These are phyloP conservation scores for Arenicola marina DNA, from an alignment of 2,888 invertebrate genomes.

Conservation along the genomic window DNA sequence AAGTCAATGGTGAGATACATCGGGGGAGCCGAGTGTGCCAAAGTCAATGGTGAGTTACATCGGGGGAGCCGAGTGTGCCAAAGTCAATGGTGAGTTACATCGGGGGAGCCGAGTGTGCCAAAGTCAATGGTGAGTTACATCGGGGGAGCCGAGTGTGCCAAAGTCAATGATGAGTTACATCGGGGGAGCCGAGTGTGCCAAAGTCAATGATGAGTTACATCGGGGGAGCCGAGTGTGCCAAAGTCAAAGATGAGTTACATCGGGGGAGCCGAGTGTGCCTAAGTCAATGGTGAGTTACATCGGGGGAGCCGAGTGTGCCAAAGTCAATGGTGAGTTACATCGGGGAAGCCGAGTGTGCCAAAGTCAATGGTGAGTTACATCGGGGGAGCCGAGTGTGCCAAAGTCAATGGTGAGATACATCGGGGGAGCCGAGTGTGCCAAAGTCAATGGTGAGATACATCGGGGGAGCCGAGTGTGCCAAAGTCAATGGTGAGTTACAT, in stretches of 20 bases:
- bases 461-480: neutral
- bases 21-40: neutral
- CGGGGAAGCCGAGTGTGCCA: neutral
- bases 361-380: neutral
- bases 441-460: neutral
- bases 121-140: neutral
- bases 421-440: neutral
- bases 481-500: neutral
- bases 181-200: neutral
- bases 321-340: neutral
- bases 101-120: neutral
- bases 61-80: neutral
- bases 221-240: neutral
- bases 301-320: neutral
- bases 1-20: neutral
- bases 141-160: neutral
- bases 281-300: neutral
- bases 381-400: neutral
- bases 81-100: neutral
- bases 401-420: neutral
- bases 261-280: neutral
- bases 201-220: neutral
- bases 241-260: neutral
- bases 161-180: neutral
- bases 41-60: neutral